phyloP scores from a whole-genome alignment of 2,888 invertebrate genomes.

The Tiliacea citrago region DNA sequence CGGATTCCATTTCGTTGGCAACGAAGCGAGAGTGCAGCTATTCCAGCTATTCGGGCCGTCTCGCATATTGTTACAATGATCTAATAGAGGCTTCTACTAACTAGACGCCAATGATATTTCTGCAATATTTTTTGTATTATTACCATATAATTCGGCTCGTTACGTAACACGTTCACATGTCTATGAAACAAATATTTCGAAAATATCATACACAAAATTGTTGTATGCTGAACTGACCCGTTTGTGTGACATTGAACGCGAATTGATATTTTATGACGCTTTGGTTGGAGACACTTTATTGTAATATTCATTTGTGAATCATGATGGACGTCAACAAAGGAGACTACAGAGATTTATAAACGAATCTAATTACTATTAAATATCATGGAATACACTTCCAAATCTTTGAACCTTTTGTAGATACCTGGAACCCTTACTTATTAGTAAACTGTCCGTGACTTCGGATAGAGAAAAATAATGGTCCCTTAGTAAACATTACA shows the following conservation, averaged over 20 bases:
- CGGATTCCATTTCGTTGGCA: slow-evolving; percentile 89
- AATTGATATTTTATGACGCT: slow-evolving; percentile 59
- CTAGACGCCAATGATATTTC: slow-evolving; percentile 51
- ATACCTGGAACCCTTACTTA: background rate
- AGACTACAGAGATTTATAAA: slow-evolving; percentile 31
- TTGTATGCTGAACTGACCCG: slow-evolving; percentile 40
- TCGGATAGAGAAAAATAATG: slow-evolving; percentile 15
- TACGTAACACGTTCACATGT: background rate
- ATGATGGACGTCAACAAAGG: slow-evolving; percentile 46
- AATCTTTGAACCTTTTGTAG: slow-evolving; percentile 11
- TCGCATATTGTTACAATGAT: slow-evolving; percentile 78
- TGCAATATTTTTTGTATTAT: slow-evolving; percentile 37
- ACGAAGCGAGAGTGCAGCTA: slow-evolving; percentile 85
- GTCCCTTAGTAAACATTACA: slow-evolving; percentile 15
- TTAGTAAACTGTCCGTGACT: slow-evolving; percentile 12
- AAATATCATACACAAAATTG: slow-evolving; percentile 47
- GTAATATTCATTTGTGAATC: slow-evolving; percentile 45
- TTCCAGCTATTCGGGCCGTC: slow-evolving; percentile 84
- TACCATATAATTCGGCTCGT: slow-evolving; percentile 22
- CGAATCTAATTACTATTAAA: slow-evolving; percentile 14
- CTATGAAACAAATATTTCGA: slow-evolving; percentile 41
- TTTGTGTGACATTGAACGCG: slow-evolving; percentile 61
- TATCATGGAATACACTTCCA: slow-evolving; percentile 6
- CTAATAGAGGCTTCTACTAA: slow-evolving; percentile 68
- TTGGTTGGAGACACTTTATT: slow-evolving; percentile 50